Evolutionary conservation across 2,797 vertebrate species (phyloP), one percentile per base, ranked within the genome.

Genomic region (Iguana delicatissima): DNA sequence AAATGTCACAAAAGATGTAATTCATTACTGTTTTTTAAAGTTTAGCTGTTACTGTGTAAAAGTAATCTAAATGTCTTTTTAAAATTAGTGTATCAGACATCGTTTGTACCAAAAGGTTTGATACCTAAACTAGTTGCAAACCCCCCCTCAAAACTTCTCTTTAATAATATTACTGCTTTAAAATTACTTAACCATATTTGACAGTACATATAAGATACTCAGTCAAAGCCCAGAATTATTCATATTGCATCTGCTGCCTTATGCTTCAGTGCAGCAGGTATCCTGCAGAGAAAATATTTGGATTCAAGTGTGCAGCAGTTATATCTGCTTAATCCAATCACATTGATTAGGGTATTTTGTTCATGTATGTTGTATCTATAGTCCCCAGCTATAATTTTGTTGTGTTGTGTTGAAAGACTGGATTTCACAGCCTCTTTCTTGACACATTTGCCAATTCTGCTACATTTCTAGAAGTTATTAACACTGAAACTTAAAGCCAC

Each of bases 311-410:
- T 64, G 12, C 12, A 84, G 32, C 29, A 52, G 38, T 76, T 76
- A 59, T 3, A 59, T 55, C 38, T 76, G 73, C 52, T 76, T 76
- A 26, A 74, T 84, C 22, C 26, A 84, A 10, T 50, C 29, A 77
- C 81, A 77, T 64, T 77, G 57, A 46, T 38, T 89, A 76, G 64
- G 57, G 18, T 50, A 42, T 89, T 81, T 89, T 42, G 32, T 77
- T 89, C 42, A 46, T 89, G 55, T 38, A 22, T 83, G 38, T 62
- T 84, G 9, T 46, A n/a, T 62, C 32, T 73, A n/a, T 35, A 55
- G 76, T 59, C 59, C 46, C 2, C 62, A 81, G 50, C 42, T 83
- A 55, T 29, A 52, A 67, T 52, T 62, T n/a, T 67, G 20, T 4
- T 77, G 20, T 50, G 22, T 77, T 59, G 52, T 62, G 10, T 35